Base-by-base conservation (phyloP, 2,888 invertebrate genomes). In the Drosophila greeni region DNA sequence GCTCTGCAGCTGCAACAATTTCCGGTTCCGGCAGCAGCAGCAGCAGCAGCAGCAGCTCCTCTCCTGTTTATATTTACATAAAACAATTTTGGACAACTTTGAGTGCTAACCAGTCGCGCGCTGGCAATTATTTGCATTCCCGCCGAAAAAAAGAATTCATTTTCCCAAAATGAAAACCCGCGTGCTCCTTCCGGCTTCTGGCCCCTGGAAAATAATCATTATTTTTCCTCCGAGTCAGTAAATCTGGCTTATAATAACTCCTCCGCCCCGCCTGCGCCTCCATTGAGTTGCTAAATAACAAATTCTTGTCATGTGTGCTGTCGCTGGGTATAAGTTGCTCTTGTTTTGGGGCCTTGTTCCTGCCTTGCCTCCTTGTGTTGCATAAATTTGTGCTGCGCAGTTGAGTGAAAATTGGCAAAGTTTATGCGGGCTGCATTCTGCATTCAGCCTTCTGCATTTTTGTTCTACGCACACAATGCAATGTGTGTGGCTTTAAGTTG, bases 1-100 rank as follows among this genome's bases (percentile, higher is more conserved):
- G 66, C 74, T 71, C 48, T 73, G 78, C 78, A 78, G 72, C 78
- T 81, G 81, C 81, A 81, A 81, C 83, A 82, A 83, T 81, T 82
- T 82, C 81, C 81, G 73, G 68, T 81, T 82, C 83, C 81, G 78
- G 18, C 45, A 18, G 29, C 45, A 18, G 18, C 51, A 66, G 45
- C 45, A 18, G 18, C 51, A 66, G 45, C 72, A 65, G 66, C 54
- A 66, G 45, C 72, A 66, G 65, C 73, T 45, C 75, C 66, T 47
- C 36, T 65, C 42, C 61, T 74, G 76, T 76, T 79, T 79, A 68
- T 80, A 80, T 80, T 80, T 80, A 79, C 79, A 80, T 80, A 80
- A 82, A 82, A 80, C 82, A 82, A 82, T 82, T 79, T 80, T 72
- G 73, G 70, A 76, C 66, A 78, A 79, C 71, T 73, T 81, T 73